A percentile compares a stretch with the other conserved stretches of the same genome.
Conservation (phyloP, 2,888 invertebrate species). For the Acanthosepion pharaonis region DNA sequence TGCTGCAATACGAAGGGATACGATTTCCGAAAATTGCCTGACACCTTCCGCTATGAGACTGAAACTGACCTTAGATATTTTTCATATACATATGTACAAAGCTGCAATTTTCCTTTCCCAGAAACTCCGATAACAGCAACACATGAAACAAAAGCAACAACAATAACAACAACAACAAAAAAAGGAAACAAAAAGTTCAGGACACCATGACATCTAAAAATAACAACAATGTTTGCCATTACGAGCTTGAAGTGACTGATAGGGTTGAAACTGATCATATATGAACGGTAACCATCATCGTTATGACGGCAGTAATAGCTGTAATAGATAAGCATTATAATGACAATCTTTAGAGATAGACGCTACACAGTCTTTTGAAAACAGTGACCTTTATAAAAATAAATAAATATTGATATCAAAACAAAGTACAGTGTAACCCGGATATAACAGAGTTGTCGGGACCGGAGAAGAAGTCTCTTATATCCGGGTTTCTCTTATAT, state of each 20-base stretch:
- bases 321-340: not conserved
- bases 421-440: no score
- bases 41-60: not conserved
- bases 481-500: no score
- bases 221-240: not conserved
- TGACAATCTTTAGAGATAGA: not conserved
- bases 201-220: constrained; percentile 8
- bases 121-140: not conserved
- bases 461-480: no score
- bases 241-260: not conserved
- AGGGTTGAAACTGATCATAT: not conserved
- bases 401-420: no score
- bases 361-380: not conserved
- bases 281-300: not conserved
- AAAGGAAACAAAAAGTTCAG: not conserved
- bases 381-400: no score
- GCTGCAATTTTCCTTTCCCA: not conserved
- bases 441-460: no score
- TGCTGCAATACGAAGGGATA: not conserved
- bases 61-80: not conserved
- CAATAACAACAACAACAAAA: not conserved
- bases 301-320: not conserved
- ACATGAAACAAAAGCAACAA: not conserved
- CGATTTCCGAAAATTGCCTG: constrained; percentile 18
- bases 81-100: not conserved